Conservation (phyloP, 2,113 vertebrate genomes). For the Mirounga angustirostris region DNA sequence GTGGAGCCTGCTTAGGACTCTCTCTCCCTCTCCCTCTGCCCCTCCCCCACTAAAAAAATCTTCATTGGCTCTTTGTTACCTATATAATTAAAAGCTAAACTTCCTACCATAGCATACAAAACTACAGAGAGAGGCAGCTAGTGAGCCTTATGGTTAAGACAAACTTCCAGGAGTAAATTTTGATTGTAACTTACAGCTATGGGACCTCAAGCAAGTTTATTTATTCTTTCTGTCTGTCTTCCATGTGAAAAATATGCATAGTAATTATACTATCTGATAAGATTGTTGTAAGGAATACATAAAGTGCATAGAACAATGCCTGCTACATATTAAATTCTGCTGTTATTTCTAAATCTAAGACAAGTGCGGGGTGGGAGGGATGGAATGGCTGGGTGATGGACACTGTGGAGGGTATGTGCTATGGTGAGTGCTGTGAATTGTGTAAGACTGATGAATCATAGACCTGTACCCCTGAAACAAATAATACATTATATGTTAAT, state of each 20-base stretch:
- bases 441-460: no score
- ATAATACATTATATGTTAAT: no score
- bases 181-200: background rate
- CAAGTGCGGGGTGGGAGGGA: background rate
- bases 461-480: no score
- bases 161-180: background rate
- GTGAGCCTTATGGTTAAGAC: background rate
- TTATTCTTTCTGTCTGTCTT: background rate
- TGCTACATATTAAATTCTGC: background rate
- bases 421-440: no score
- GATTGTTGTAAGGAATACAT: background rate
- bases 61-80: background rate
- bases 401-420: no score
- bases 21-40: background rate
- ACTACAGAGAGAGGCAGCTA: background rate
- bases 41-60: background rate
- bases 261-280: background rate
- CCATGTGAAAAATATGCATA: background rate
- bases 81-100: background rate
- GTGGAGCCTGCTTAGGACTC: background rate
- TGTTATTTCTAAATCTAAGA: constrained; percentile 6
- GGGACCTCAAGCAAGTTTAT: background rate
- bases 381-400: no score
- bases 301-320: background rate
- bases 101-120: background rate